Conservation (phyloP, 2,113 vertebrate genomes). For the Telmatochromis sp. region DNA sequence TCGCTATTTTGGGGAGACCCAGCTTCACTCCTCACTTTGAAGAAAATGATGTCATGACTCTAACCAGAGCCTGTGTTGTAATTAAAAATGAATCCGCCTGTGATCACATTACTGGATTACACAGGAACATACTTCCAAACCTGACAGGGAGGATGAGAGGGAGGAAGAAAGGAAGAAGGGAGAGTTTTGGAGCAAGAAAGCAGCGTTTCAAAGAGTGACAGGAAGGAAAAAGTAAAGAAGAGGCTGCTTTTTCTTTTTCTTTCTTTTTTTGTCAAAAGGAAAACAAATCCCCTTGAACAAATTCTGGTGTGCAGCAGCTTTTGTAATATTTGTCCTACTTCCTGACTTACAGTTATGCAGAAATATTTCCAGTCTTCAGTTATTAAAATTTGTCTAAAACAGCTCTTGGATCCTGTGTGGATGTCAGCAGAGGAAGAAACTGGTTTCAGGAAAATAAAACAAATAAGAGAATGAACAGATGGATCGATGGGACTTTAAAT, state of each 20-base stretch:
- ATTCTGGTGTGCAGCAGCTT: background rate
- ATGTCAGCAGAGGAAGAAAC: background rate
- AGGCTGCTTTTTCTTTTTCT: no score
- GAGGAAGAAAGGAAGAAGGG: background rate
- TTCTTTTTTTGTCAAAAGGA: background rate
- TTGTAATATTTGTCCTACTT: background rate
- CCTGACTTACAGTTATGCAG: background rate
- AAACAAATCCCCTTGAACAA: background rate
- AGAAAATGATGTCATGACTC: slow-evolving; percentile 40
- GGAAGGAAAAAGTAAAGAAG: background rate
- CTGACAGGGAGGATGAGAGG: background rate
- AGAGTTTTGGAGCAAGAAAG: background rate
- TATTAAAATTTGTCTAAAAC: background rate
- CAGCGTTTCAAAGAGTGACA: background rate
- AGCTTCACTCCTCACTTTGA: slow-evolving; percentile 11
- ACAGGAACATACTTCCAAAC: background rate
- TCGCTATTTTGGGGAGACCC: slow-evolving; percentile 40
- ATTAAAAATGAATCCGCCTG: slow-evolving; percentile 39
- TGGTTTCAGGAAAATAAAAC: background rate
- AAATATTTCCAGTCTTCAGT: background rate
- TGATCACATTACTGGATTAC: slow-evolving; percentile 41
- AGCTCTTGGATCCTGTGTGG: background rate
- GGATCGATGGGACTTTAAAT: background rate
- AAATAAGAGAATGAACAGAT: background rate
- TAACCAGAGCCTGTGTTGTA: slow-evolving; percentile 12